Evolutionary conservation across 2,888 invertebrate genomes (phyloP).

Genomic region (Aspidiotus rigidus): DNA sequence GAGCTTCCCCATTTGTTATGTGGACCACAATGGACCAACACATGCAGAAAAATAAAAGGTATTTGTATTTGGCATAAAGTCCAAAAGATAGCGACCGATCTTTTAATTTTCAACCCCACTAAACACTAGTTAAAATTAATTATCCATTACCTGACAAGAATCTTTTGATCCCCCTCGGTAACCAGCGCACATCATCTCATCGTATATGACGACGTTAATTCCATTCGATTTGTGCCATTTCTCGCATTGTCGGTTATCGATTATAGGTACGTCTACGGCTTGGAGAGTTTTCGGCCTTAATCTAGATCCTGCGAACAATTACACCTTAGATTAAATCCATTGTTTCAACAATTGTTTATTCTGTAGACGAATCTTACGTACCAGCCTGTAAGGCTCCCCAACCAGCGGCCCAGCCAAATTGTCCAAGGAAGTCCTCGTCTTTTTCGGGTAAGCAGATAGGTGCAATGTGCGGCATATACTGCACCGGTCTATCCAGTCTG

Average conservation of each 20-base stretch:
- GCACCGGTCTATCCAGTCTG: constrained; percentile 76
- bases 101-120: no score
- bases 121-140: no score
- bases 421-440: constrained; percentile 79
- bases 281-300: constrained; percentile 80
- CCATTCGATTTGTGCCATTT: constrained; percentile 63
- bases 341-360: not conserved
- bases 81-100: no score
- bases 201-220: constrained; percentile 82
- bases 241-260: constrained; percentile 71
- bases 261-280: constrained; percentile 85
- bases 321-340: not conserved
- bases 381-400: constrained; percentile 76
- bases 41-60: no score
- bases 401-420: constrained; percentile 85
- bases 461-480: constrained; percentile 80
- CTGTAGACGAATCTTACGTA: constrained; percentile 39
- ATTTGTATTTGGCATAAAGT: no score
- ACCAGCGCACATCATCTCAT: constrained; percentile 91
- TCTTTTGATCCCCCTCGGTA: constrained; percentile 80
- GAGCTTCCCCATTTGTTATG: no score
- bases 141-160: constrained; percentile 53
- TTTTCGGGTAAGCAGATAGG: constrained; percentile 86
- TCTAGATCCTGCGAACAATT: constrained; percentile 60
- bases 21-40: no score